Conservation (phyloP, 2,113 vertebrate genomes). For the Megaceryle maxima region DNA sequence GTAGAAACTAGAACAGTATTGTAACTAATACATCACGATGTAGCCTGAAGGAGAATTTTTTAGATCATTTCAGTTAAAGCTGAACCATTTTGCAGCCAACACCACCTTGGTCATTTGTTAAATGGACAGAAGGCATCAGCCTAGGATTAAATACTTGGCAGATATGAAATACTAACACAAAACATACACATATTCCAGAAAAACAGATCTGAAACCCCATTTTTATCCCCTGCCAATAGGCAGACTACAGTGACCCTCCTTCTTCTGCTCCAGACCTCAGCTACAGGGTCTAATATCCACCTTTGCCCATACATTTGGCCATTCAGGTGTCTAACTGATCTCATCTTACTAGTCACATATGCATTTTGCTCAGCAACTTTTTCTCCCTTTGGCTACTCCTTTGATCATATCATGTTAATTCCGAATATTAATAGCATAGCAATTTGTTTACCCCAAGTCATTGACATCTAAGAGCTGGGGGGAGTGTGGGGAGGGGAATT, state of each 20-base stretch:
- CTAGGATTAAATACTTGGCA: neutral
- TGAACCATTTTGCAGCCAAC: neutral
- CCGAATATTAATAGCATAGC: neutral
- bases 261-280: neutral
- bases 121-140: neutral
- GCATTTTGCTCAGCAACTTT: neutral
- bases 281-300: neutral
- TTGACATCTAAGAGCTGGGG: neutral
- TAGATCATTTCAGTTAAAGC: neutral
- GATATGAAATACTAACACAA: neutral
- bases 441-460: neutral
- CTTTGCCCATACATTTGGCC: neutral
- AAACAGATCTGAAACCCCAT: neutral
- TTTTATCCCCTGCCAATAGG: neutral
- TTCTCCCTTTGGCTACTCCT: neutral
- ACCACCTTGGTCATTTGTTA: neutral
- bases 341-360: neutral
- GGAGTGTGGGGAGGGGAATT: neutral
- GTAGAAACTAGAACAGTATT: neutral
- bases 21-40: neutral
- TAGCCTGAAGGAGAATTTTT: neutral
- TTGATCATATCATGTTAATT: neutral
- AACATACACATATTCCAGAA: neutral
- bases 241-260: neutral
- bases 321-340: neutral